Evolutionary conservation across 1,140 invertebrate species (phyloP).

Genomic region (Fragariocoptes setiger): DNA sequence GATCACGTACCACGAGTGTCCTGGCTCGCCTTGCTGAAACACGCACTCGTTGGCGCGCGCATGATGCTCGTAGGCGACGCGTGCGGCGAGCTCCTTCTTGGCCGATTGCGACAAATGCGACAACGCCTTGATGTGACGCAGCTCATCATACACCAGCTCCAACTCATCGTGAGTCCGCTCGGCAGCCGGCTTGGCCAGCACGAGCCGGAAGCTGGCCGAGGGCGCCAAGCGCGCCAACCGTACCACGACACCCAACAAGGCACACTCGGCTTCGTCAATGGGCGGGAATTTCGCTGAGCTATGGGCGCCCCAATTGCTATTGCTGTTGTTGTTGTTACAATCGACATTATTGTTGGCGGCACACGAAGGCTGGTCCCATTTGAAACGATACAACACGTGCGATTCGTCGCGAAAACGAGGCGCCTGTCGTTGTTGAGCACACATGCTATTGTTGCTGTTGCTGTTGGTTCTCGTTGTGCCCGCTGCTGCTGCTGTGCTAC

Average conservation of each 20-base stretch:
- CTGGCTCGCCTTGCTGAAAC: constrained; percentile 61
- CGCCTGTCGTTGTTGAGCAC: neutral
- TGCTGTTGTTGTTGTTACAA: too few species aligned
- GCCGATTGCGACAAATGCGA: constrained; percentile 49
- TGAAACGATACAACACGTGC: too few species aligned
- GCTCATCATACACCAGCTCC: constrained; percentile 51
- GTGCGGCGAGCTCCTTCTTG: constrained; percentile 41
- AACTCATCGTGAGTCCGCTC: constrained; percentile 43
- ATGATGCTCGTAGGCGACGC: constrained; percentile 49
- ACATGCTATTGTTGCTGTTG: neutral
- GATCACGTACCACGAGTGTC: constrained; percentile 60
- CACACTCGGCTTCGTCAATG: too few species aligned
- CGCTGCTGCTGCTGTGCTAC: neutral
- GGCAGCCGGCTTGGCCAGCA: constrained; percentile 36
- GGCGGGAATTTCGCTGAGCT: too few species aligned
- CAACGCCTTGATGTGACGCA: constrained; percentile 45
- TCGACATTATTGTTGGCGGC: too few species aligned
- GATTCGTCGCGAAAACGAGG: too few species aligned
- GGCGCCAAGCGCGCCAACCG: too few species aligned
- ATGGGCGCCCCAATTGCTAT: too few species aligned
- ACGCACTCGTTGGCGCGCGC: constrained; percentile 29
- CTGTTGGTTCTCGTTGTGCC: neutral
- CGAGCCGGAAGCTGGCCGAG: constrained; percentile 43
- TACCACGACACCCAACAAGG: too few species aligned
- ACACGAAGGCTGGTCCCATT: too few species aligned